A percentile compares a stretch with the other conserved stretches of the same genome.
Conservation (phyloP, 2,113 vertebrate genomes). For the Elaphurus davidianus region DNA sequence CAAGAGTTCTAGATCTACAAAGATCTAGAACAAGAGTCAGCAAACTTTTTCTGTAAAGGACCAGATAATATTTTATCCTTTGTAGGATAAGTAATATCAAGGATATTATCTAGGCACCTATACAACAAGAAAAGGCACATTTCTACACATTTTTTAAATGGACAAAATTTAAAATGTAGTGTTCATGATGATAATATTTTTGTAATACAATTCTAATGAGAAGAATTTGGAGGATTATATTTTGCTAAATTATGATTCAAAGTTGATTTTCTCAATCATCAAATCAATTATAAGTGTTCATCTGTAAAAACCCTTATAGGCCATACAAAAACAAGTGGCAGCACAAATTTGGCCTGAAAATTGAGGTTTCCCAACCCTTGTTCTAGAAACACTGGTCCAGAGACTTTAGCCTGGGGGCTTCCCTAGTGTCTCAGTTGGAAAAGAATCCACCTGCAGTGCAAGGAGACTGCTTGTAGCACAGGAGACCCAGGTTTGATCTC, state of each 20-base stretch:
- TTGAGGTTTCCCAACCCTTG: not conserved
- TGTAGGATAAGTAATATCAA: not conserved
- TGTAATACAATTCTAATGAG: not conserved
- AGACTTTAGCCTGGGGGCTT: not conserved
- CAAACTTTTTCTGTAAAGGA: not conserved
- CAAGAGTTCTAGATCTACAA: not conserved
- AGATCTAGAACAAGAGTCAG: not conserved
- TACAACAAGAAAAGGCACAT: not conserved
- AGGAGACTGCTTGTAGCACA: not conserved
- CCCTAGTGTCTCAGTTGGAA: not conserved
- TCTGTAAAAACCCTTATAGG: not conserved
- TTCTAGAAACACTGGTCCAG: not conserved
- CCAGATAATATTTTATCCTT: not conserved
- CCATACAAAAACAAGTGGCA: not conserved
- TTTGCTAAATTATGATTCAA: not conserved
- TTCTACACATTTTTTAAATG: not conserved
- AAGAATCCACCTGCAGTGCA: not conserved
- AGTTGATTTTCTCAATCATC: not conserved
- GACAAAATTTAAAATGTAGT: not conserved
- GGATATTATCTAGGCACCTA: not conserved
- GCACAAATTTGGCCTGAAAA: not conserved
- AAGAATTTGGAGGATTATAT: not conserved
- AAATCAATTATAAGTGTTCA: not conserved
- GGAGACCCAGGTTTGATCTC: not conserved
- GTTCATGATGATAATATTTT: not conserved